Evolutionary conservation across 2,113 vertebrate species (phyloP).

Genomic region (Macrotis lagotis): DNA sequence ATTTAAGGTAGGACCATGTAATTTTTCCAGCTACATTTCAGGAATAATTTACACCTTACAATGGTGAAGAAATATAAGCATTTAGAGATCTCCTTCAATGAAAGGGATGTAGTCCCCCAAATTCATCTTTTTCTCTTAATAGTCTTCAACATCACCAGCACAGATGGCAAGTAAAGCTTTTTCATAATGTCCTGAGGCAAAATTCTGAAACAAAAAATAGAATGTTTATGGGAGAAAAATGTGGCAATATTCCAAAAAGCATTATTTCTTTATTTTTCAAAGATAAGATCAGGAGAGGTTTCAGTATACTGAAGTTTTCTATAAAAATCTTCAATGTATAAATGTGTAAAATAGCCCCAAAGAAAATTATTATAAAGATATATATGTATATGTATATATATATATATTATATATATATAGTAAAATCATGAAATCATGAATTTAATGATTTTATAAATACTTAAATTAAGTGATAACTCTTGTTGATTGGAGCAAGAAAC

Average conservation of each 20-base stretch:
- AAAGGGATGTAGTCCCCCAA: not conserved
- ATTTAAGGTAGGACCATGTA: not conserved
- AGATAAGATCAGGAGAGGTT: not conserved
- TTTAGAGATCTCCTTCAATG: constrained; percentile 48
- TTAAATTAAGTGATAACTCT: not conserved
- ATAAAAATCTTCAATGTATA: constrained; percentile 12
- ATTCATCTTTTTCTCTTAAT: constrained; percentile 67
- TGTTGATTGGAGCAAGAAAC: constrained; percentile 22
- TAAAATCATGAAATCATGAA: not conserved
- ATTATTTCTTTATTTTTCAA: not conserved
- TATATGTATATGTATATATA: too few species aligned
- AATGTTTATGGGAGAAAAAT: constrained; percentile 13
- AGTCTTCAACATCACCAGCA: constrained; percentile 83
- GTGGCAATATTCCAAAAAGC: not conserved
- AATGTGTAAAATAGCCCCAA: not conserved
- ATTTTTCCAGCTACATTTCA: constrained; percentile 39
- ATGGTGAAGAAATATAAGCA: not conserved
- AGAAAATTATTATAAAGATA: constrained; percentile 25
- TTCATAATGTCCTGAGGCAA: constrained; percentile 87
- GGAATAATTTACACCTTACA: not conserved
- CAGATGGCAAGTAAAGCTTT: constrained; percentile 85
- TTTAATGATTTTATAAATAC: not conserved
- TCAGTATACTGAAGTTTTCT: constrained; percentile 3
- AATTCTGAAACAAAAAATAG: constrained; percentile 81
- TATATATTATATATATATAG: too few species aligned